Evolutionary conservation across 2,797 vertebrate genomes (phyloP), one percentile per base, ranked within the genome.

Genomic region (Centropyge bicolor): DNA sequence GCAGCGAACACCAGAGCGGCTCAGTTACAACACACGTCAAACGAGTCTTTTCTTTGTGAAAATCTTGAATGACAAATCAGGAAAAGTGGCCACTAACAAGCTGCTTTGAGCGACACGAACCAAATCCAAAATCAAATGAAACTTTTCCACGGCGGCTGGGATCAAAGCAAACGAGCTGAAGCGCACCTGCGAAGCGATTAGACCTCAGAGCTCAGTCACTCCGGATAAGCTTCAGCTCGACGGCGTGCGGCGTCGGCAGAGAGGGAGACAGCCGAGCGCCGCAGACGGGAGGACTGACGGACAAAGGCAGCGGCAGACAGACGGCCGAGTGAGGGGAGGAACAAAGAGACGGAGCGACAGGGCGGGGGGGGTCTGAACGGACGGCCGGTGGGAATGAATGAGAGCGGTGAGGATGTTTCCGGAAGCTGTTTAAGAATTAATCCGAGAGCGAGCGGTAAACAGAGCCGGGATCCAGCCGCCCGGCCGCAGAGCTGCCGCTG

Each of bases 371-470:
- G 73, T 62, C 31, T 10, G 45, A 72, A 70, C 76, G 78, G 81
- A 63, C 48, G 64, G 75, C 74, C 69, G 0, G 67, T 56, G 80
- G 70, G 55, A 56, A 57, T 70, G 76, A 85, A 83, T 65, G 78
- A 55, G 74, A 69, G 60, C 80, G 48, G 62, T 6, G 71, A 66
- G 60, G 73, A 76, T 63, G 70, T 75, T 82, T 83, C 86, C 5
- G 3, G 48, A 65, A 70, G 81, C 71, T 86, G 74, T 87, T 81
- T 60, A 77, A 86, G 72, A 80, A 83, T 88, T 51, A 86, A 82
- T 86, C 74, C 71, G 60, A 48, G 64, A 74, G 74, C 3, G 70
- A 84, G 74, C 19, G 0, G 59, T 43, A 69, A 81, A 55, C 51
- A 61, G 46, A 78, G 66, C 74, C 65, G 66, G 89, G 82, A 85